Percentiles rank a stretch among this genome's conserved stretches.
Evolutionary conservation across 2,888 invertebrate species (phyloP).

Genomic region (Heliconius cydno): DNA sequence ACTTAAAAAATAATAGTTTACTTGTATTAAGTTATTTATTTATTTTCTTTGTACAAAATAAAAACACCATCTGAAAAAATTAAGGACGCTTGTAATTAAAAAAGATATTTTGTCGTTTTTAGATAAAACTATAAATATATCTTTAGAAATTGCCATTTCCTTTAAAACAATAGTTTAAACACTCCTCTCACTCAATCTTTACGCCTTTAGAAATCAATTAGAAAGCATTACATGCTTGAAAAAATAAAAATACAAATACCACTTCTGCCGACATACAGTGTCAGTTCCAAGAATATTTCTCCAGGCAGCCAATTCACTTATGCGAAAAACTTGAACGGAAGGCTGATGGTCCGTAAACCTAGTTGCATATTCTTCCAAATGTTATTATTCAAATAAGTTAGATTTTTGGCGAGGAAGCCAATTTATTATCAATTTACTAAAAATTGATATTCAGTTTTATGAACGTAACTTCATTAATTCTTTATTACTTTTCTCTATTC

Average conservation of each 20-base stretch:
- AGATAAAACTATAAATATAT: too few relatives aligned
- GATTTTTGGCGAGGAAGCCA: conserved; percentile 37
- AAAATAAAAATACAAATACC: not conserved
- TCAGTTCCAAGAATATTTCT: conserved; percentile 52
- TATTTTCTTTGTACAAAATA: too few relatives aligned
- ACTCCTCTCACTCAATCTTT: not conserved
- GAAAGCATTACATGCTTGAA: not conserved
- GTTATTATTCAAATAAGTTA: conserved; percentile 43
- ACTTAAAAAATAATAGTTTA: too few relatives aligned
- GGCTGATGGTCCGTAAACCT: conserved; percentile 55
- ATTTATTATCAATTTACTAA: conserved; percentile 26
- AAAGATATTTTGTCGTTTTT: too few relatives aligned
- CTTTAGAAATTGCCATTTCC: too few relatives aligned
- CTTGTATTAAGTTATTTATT: too few relatives aligned
- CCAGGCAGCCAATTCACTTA: conserved; percentile 71
- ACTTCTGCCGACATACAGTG: not conserved
- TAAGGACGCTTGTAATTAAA: too few relatives aligned
- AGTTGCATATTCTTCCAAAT: conserved; percentile 50
- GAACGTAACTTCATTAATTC: not conserved
- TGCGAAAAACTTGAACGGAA: conserved; percentile 60
- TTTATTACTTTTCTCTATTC: not conserved
- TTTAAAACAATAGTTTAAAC: too few relatives aligned
- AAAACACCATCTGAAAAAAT: too few relatives aligned
- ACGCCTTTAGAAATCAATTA: not conserved
- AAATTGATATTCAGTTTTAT: conserved; percentile 18